Conservation (phyloP, 2,113 vertebrate species). For the Pelusios castaneus region DNA sequence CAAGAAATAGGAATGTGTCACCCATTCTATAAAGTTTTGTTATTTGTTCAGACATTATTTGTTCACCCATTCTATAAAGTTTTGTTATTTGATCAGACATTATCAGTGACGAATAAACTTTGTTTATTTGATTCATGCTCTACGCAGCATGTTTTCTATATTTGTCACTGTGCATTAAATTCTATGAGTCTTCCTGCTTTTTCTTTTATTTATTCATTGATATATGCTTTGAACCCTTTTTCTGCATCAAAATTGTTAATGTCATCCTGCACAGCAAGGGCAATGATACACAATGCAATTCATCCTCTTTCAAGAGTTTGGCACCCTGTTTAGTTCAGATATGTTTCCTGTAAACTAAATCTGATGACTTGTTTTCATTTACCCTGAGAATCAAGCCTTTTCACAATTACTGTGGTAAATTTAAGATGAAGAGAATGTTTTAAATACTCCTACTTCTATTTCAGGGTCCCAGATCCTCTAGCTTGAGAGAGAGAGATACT, state of each 20-base stretch:
- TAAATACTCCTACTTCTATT: constrained; percentile 61
- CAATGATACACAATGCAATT: neutral
- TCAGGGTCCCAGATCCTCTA: constrained; percentile 53
- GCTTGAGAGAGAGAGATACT: constrained; percentile 42
- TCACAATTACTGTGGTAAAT: constrained; percentile 47
- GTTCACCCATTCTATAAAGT: neutral
- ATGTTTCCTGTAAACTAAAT: constrained; percentile 47
- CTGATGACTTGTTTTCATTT: constrained; percentile 42
- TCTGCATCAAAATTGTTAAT: constrained; percentile 19
- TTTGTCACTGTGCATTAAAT: neutral
- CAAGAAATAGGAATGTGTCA: neutral
- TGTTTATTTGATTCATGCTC: neutral
- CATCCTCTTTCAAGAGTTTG: constrained; percentile 5
- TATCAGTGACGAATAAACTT: neutral
- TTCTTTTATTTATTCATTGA: neutral
- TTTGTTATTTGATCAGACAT: neutral
- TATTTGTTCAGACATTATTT: neutral
- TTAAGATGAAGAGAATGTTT: constrained; percentile 52
- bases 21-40: neutral
- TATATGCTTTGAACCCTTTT: neutral
- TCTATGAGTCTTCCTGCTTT: neutral
- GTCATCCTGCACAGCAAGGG: neutral
- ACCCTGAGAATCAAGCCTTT: constrained; percentile 28
- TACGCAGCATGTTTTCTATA: neutral
- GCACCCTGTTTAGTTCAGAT: neutral